These are phyloP conservation scores for Marasmarcha lunaedactyla DNA, from an alignment of 2,888 invertebrate species.

Conservation along the genomic window DNA sequence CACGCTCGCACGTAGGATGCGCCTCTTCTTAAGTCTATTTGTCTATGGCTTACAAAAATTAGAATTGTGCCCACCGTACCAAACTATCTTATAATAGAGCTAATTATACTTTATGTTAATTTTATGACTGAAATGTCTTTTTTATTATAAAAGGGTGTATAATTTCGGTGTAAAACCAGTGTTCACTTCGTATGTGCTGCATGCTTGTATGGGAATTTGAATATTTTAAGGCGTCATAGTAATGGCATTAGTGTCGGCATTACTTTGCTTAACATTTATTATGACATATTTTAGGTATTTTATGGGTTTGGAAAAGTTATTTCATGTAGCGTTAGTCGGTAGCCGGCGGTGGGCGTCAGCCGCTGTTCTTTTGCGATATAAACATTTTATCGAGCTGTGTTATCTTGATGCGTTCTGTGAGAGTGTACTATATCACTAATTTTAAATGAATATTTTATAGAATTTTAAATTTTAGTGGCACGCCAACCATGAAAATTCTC, in stretches of 20 bases:
- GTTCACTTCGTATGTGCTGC: constrained; percentile 24
- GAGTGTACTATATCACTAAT: no score
- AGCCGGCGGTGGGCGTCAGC: neutral
- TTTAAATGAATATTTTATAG: no score
- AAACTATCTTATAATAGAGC: constrained; percentile 54
- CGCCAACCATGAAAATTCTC: no score
- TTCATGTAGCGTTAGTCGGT: no score
- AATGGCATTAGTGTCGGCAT: constrained; percentile 38
- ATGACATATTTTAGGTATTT: constrained; percentile 11
- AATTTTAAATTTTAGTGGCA: no score
- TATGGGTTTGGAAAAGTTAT: constrained; percentile 15
- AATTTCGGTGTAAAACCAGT: constrained; percentile 28
- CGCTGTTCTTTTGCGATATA: no score
- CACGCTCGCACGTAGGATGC: constrained; percentile 14
- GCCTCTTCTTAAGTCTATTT: constrained; percentile 21
- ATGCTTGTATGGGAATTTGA: constrained; percentile 46
- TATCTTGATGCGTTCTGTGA: no score
- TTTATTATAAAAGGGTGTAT: constrained; percentile 41
- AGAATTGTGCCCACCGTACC: constrained; percentile 47
- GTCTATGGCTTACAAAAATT: constrained; percentile 32
- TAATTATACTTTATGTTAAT: constrained; percentile 64
- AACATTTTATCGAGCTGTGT: no score
- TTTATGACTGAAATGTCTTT: constrained; percentile 42
- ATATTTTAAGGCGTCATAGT: constrained; percentile 38
- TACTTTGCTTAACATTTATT: constrained; percentile 28